phyloP scores from a whole-genome alignment of 2,113 vertebrate species.

The Emydocephalus ijimae region DNA sequence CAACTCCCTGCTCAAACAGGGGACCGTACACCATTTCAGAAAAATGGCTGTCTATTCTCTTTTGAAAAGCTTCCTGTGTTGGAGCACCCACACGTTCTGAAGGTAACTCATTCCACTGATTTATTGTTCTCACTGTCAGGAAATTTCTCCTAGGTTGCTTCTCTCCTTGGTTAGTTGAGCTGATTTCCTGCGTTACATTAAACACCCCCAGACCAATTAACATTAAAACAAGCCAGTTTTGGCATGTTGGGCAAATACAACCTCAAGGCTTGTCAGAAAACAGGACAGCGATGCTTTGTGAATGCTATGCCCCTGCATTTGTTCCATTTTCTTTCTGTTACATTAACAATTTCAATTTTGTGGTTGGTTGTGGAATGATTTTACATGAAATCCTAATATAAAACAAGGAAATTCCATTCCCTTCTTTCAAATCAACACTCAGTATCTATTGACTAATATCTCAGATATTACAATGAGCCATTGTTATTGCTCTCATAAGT shows the following conservation, averaged over 20 bases:
- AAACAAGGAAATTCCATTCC: not conserved
- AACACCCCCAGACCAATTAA: not conserved
- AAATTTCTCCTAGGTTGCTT: not conserved
- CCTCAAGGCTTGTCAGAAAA: not conserved
- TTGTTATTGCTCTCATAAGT: not conserved
- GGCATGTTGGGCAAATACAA: not conserved
- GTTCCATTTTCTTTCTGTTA: not conserved
- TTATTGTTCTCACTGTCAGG: not conserved
- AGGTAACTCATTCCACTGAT: not conserved
- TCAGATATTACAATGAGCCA: not conserved
- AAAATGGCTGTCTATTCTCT: not conserved
- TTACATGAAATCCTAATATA: not conserved
- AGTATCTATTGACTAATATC: not conserved
- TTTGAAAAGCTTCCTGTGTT: not conserved
- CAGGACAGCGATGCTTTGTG: not conserved
- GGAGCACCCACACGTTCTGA: not conserved
- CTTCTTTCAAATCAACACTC: not conserved
- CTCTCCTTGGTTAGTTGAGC: not conserved
- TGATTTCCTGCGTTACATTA: not conserved
- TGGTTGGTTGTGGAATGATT: not conserved
- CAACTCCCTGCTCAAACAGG: not conserved
- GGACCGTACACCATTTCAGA: not conserved
- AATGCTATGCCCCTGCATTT: not conserved
- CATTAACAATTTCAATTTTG: not conserved
- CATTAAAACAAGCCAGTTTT: not conserved